Evolutionary conservation across 2,113 vertebrate species (phyloP), one percentile per base, ranked within the genome.

Genomic region (Percopsis transmontana): DNA sequence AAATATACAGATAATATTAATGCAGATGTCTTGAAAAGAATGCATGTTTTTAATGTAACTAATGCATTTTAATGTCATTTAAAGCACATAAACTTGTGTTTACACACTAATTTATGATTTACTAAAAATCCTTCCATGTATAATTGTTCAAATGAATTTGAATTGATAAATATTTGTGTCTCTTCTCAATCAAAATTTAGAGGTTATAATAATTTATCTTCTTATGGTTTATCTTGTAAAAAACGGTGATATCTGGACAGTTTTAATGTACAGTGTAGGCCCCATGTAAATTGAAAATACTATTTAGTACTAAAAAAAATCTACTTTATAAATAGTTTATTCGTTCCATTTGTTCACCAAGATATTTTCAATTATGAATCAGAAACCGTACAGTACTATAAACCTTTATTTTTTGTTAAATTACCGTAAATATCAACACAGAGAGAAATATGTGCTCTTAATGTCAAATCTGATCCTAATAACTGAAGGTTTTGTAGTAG

Each of bases 361-460:
- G 5, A 1, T 75, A 65, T 75, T 82, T 88, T 88, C 73, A 66
- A 20, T 77, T 39, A 52, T 59, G 45, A 77, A 82, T 75, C 57
- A 1, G 12, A 58, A 52, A 44, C 9, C 2, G 66, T 77, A 23
- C 41, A 44, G 55, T 15, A 33, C 20, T 39, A 0, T 33, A 3
- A 1, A 38, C 11, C 23, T 11, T 1, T 8, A 42, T 0, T 40
- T 55, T 56, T 45, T 50, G 48, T 1, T 21, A 53, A 68, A 58
- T 14, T 68, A 52, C 16, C 1, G 56, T 6, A 51, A 39, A 44
- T 47, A 15, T 9, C n/a, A 56, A 47, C 27, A 53, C 16, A 58
- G 10, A 33, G 55, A 61, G 18, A 51, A 10, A 47, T 58, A 42
- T n/a, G 0, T 20, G 7, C 38, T 45, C 21, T 53, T n/a, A 48